phyloP scores from a whole-genome alignment of 2,797 vertebrate genomes.

The Aplochiton taeniatus region DNA sequence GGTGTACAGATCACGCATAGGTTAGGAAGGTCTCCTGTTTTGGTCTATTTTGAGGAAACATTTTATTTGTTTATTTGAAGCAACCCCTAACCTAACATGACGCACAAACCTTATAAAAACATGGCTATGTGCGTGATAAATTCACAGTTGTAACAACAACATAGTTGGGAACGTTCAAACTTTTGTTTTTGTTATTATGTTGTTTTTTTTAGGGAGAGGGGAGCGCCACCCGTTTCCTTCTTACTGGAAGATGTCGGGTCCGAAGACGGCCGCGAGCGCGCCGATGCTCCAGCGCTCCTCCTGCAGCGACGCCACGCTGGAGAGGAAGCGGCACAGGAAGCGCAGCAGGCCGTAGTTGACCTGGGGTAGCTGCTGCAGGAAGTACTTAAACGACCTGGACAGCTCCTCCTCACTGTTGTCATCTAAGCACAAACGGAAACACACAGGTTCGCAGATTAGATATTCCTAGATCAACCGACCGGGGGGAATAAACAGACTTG shows the following conservation, averaged over 20 bases:
- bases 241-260: conserved; percentile 98
- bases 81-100: too few relatives aligned
- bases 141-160: too few relatives aligned
- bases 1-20: neutral
- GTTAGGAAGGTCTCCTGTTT: too few relatives aligned
- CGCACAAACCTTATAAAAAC: too few relatives aligned
- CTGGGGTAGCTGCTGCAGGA: conserved; percentile 95
- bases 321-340: conserved; percentile 95
- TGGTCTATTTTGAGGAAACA: neutral
- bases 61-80: too few relatives aligned
- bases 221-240: conserved; percentile 37
- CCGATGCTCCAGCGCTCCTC: conserved; percentile 91
- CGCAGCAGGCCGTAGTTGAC: conserved; percentile 95
- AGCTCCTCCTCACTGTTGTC: conserved; percentile 93
- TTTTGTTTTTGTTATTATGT: too few relatives aligned
- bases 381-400: conserved; percentile 91
- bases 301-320: conserved; percentile 92
- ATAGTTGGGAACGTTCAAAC: too few relatives aligned
- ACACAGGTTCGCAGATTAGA: too few relatives aligned
- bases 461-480: too few relatives aligned
- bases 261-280: conserved; percentile 93
- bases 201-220: neutral
- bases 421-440: conserved; percentile 69
- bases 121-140: too few relatives aligned
- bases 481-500: too few relatives aligned